Base-by-base conservation (phyloP, 2,888 invertebrate genomes). In the Pristionchus exspectatus region DNA sequence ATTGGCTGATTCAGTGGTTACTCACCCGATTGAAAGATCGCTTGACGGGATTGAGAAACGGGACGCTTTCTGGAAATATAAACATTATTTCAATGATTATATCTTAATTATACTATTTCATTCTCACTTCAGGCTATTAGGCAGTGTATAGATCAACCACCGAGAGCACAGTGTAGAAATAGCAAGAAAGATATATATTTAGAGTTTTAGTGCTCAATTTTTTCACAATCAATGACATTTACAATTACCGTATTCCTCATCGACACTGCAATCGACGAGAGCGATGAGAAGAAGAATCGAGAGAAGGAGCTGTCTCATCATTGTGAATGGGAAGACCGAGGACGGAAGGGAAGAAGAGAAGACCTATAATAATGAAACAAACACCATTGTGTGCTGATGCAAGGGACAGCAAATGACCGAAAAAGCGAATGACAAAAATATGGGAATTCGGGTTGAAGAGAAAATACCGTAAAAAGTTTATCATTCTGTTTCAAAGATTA, bases 21-120 rank as follows among this genome's bases (percentile, higher is more conserved):
- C 87, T 69, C 69, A 87, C 87, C 69, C 87, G 24, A 50, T 87
- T 87, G 87, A 87, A 87, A 50, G 66, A 69, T 38, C 87, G 87
- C 30, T 87, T 87, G 66, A 30, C 63, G 87, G 87, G 87, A 59
- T 87, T 87, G 66, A 87, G 87, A 63, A 87, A 85, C 33, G 84
- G 84, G 30, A 85, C 84, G 24, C 18, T 30, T 14, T 85, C 84
- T 85, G 84, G 14, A 85, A 59, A 56, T 27, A 30, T 2, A 56
- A 83, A 18, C 38, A 44, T 77, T 77, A 30, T 12, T 12, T 12
- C 44, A 3, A 10, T 1, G 44, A 3, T 50, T 12, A 12, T 10
- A 69, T 27, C n/a, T 1, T 27, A 4, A 27, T 27, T 63, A 24
- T 63, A 63, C 2, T 59, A 4, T 59, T 14, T 59, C 59, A 59